Percentiles rank a stretch among this genome's conserved stretches.
Evolutionary conservation across 2,113 vertebrate genomes (phyloP).

Genomic region (Taxidea taxus): DNA sequence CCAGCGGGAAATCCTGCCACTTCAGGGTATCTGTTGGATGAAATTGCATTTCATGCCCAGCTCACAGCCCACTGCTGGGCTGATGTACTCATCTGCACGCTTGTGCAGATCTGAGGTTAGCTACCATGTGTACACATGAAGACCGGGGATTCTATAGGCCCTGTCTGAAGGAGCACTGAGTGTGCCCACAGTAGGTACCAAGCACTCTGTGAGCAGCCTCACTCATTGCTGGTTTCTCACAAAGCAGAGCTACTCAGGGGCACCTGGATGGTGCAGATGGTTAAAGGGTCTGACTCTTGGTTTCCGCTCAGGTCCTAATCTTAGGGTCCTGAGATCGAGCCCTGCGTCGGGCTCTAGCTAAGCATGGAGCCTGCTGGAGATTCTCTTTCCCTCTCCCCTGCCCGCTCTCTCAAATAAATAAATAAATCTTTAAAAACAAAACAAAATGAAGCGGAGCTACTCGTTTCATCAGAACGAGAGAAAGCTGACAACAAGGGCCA

Average conservation of each 20-base stretch:
- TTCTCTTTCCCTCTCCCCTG: neutral
- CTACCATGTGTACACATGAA: fast-evolving
- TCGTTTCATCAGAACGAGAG: neutral
- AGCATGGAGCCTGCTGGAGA: neutral
- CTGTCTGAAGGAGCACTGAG: neutral
- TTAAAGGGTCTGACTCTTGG: neutral
- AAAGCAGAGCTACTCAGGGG: neutral
- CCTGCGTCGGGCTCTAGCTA: neutral
- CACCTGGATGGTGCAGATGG: neutral
- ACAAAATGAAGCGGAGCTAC: neutral
- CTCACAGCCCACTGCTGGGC: too few relatives aligned
- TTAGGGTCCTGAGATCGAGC: neutral
- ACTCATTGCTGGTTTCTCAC: neutral
- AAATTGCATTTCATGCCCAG: neutral
- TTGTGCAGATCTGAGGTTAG: fast-evolving
- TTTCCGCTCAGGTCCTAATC: neutral
- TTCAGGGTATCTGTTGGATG: neutral
- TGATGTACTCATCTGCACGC: fast-evolving
- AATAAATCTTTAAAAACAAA: neutral
- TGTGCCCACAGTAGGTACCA: neutral
- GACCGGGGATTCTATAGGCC: neutral
- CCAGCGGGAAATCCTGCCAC: fast-evolving
- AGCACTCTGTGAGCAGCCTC: neutral
- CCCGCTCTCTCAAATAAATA: neutral
- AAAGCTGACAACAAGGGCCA: fast-evolving